These are phyloP conservation scores for Cricetomys ansorgei DNA, from an alignment of 2,113 vertebrate genomes.

Conservation along the genomic window DNA sequence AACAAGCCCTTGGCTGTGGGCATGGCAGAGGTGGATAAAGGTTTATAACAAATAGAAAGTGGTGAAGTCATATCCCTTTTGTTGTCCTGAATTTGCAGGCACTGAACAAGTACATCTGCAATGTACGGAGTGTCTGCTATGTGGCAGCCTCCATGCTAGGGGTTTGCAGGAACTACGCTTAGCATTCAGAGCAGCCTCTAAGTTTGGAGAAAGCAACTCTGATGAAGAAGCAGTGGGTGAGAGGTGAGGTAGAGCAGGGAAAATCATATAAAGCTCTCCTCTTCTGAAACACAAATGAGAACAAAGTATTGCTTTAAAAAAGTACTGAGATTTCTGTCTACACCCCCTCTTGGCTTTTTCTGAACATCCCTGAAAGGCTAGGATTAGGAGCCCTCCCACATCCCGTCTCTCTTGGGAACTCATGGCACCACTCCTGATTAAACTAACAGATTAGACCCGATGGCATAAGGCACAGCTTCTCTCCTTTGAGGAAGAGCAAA, in stretches of 20 bases:
- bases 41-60: background rate
- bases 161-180: background rate
- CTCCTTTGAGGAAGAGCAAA: constrained; percentile 70
- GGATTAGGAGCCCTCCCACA: constrained; percentile 77
- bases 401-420: constrained; percentile 59
- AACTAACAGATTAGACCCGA: constrained; percentile 77
- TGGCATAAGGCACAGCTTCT: constrained; percentile 74
- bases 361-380: constrained; percentile 61
- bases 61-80: too few species aligned
- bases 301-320: constrained; percentile 27
- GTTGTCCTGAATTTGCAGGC: background rate
- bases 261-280: constrained; percentile 9
- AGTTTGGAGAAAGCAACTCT: too few species aligned
- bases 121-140: background rate
- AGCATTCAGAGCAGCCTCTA: background rate
- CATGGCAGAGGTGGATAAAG: background rate
- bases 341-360: constrained; percentile 61
- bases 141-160: fast-evolving
- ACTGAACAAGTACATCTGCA: background rate
- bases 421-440: constrained; percentile 64
- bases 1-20: background rate
- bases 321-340: constrained; percentile 53
- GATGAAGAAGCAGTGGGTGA: background rate
- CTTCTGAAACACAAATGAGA: constrained; percentile 55
- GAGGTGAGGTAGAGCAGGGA: background rate